Evolutionary conservation across 2,797 vertebrate genomes (phyloP).

Genomic region (Chiroxiphia lanceolata): DNA sequence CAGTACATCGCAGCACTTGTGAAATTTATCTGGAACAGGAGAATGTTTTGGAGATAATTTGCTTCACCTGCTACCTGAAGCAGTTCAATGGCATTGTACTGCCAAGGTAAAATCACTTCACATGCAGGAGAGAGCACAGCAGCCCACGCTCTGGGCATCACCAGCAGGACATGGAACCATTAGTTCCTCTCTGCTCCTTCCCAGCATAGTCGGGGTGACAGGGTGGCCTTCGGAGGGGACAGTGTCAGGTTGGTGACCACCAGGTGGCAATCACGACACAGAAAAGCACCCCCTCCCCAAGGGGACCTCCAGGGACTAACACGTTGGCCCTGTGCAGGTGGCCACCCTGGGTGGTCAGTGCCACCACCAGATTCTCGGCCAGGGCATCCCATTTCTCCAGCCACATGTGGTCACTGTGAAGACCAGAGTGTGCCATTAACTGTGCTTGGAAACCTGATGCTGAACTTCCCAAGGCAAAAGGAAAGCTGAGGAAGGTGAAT

Average conservation of each 20-base stretch:
- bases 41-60: neutral
- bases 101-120: neutral
- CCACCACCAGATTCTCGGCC: neutral
- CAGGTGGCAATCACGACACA: conserved; percentile 75
- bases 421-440: neutral
- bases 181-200: neutral
- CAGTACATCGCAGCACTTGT: neutral
- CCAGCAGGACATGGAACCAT: neutral
- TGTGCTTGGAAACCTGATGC: neutral
- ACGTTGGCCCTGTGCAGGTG: neutral
- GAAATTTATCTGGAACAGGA: neutral
- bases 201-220: neutral
- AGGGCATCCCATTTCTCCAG: neutral
- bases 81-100: neutral
- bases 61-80: neutral
- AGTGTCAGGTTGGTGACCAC: conserved; percentile 47
- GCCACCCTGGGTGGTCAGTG: neutral
- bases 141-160: neutral
- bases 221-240: conserved; percentile 21
- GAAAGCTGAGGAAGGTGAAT: neutral
- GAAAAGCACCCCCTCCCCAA: conserved; percentile 62
- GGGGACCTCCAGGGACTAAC: neutral
- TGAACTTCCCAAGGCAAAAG: neutral
- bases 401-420: neutral
- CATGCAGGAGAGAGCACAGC: neutral